Evolutionary conservation across 2,797 vertebrate species (phyloP), one percentile per base, ranked within the genome.

Genomic region (Crocidura indochinensis): DNA sequence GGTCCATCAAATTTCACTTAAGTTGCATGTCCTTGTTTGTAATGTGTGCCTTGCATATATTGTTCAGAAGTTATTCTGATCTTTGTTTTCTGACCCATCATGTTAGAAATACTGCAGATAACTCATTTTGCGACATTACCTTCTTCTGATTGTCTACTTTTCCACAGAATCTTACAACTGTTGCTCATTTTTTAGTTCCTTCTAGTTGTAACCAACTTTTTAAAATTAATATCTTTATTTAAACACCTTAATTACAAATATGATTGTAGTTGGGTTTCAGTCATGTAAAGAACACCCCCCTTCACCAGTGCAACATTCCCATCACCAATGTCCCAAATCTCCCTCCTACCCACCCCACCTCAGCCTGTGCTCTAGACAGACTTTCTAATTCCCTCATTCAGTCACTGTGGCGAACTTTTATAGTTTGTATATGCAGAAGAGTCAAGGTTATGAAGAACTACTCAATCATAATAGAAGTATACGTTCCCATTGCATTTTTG

Each of bases 51-150:
- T 14, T 69, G 60, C 20, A 62, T 79, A 47, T 67, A 46, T 92
- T 31, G 38, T 68, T 83, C 3, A n/a, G 51, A 88, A 8, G 0
- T 77, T 77, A 3, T 56, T 44, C 47, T 64, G 53, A 87, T 9
- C 64, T 90, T 79, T 91, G 22, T 85, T 82, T 92, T 91, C 19
- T 44, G 31, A 8, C 83, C 88, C 56, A 86, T 89, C 65, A 65
- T 60, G 44, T 11, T 38, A 71, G 24, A 20, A 74, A 89, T 31
- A 49, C 65, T 46, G 38, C 56, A 82, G 20, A 6, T 78, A 79
- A 60, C n/a, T 79, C 64, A n/a, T 3, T 27, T 79, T 88, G 72
- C 38, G 49, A 68, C 75, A 38, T 83, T 73, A 69, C n/a, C 26
- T 65, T 93, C 91, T 88, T 12, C 68, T 14, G 74, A 79, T 11